Percentiles rank a stretch among this genome's conserved stretches.
Conservation (phyloP, 2,797 vertebrate genomes). For the Cyclura pinguis region DNA sequence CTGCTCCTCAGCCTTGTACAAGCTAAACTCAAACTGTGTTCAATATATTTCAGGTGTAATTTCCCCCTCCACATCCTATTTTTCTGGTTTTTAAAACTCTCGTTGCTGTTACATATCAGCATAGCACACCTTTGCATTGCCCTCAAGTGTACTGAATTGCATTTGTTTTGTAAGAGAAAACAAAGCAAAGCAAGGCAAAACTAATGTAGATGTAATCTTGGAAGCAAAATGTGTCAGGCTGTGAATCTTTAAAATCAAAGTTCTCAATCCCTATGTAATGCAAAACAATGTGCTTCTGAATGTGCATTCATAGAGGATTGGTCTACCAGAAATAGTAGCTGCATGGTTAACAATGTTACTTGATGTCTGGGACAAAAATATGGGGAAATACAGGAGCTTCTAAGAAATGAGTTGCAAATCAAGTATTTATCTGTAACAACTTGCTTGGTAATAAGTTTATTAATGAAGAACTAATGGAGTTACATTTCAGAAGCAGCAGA, state of each 20-base stretch:
- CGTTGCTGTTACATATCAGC: conserved; percentile 45
- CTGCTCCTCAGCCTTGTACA: not conserved
- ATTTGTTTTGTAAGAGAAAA: conserved; percentile 25
- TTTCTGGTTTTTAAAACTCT: conserved; percentile 59
- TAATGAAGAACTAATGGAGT: not conserved
- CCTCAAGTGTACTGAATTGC: not conserved
- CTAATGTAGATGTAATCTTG: conserved; percentile 9
- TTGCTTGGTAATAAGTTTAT: not conserved
- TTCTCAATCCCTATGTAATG: not conserved
- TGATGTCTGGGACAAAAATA: not conserved
- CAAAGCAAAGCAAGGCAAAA: conserved; percentile 1
- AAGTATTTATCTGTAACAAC: no score
- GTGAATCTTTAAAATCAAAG: conserved; percentile 25
- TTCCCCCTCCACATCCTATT: conserved; percentile 57
- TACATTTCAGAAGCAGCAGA: not conserved
- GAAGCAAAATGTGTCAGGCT: not conserved
- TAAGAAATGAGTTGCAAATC: no score
- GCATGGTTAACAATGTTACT: not conserved
- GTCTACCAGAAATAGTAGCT: not conserved
- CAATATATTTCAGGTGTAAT: conserved; percentile 70
- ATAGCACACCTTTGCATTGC: conserved; percentile 27
- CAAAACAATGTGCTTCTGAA: conserved; percentile 18
- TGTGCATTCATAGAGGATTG: not conserved
- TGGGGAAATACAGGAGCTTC: not conserved
- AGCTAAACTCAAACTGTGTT: conserved; percentile 69